These are phyloP conservation scores for Porphyrio hochstetteri DNA, from an alignment of 2,113 vertebrate species.

Conservation along the genomic window DNA sequence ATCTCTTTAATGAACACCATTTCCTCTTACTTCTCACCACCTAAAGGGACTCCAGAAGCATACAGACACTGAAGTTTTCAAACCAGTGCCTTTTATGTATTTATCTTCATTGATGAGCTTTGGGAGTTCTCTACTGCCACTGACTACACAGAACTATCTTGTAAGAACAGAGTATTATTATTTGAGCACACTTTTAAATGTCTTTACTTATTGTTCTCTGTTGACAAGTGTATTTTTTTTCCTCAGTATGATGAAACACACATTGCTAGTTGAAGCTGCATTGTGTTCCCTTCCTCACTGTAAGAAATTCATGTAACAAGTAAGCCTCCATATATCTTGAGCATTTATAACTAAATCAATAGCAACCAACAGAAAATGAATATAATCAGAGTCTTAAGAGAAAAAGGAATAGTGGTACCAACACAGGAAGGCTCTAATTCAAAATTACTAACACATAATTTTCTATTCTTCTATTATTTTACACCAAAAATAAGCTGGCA, in stretches of 20 bases:
- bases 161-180: background rate
- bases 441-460: background rate
- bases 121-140: background rate
- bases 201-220: background rate
- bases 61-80: background rate
- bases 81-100: background rate
- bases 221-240: background rate
- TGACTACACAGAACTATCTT: background rate
- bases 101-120: background rate
- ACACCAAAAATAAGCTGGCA: background rate
- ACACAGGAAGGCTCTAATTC: background rate
- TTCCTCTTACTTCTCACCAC: background rate
- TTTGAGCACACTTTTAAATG: background rate
- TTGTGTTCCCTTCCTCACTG: background rate
- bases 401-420: background rate
- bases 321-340: background rate
- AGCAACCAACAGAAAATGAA: background rate
- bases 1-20: background rate
- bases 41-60: background rate
- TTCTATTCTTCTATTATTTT: background rate
- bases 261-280: background rate
- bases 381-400: background rate
- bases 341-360: background rate
- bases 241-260: background rate
- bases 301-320: background rate